phyloP scores from a whole-genome alignment of 1,140 invertebrate genomes.

The Aphis gossypii region DNA sequence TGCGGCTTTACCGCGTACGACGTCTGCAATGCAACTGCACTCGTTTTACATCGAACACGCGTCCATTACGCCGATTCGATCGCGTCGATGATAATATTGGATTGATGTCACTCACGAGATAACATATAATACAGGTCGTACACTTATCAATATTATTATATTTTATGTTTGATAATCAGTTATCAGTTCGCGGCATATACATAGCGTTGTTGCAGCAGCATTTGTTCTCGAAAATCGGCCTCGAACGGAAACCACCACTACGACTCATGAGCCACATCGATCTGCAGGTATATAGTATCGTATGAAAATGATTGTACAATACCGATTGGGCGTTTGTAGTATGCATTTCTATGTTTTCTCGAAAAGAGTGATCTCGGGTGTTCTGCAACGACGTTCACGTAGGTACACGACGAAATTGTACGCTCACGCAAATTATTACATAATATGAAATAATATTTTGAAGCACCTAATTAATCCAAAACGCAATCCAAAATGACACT shows the following conservation, averaged over 20 bases:
- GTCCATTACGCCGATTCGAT: neutral
- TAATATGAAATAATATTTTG: neutral
- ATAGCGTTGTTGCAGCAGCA: neutral
- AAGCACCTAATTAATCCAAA: neutral
- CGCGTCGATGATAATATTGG: neutral
- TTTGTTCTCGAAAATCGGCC: neutral
- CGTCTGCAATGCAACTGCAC: neutral
- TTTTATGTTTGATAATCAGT: neutral
- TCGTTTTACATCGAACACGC: neutral
- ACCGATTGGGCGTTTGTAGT: neutral
- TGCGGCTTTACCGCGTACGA: neutral
- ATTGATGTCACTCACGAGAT: neutral
- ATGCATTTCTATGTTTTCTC: neutral
- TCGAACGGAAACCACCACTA: neutral
- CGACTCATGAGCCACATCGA: neutral
- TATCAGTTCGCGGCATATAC: no score
- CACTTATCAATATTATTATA: neutral
- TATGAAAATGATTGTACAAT: neutral
- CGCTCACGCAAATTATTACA: neutral
- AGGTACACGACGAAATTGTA: neutral
- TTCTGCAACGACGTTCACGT: neutral
- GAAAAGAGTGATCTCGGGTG: neutral
- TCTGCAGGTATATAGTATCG: neutral
- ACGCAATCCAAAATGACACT: neutral
- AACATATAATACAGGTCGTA: neutral